These are phyloP conservation scores for crab-eating macaque (Macaca fascicularis) DNA, from an alignment of 2,113 vertebrate species.

Conservation along the genomic window DNA sequence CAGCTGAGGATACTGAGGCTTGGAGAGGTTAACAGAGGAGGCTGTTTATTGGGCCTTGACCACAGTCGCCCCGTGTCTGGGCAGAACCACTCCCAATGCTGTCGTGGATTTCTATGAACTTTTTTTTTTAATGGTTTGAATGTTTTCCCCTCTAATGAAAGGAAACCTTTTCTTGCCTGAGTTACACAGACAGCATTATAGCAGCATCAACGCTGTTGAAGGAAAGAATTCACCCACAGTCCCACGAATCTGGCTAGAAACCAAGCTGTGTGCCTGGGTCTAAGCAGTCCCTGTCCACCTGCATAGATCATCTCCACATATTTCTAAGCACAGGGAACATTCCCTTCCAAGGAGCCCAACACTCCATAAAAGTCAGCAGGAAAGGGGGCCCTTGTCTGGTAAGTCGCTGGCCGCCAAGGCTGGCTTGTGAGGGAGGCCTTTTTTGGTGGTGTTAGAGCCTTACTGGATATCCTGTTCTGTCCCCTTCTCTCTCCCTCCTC, in stretches of 20 bases:
- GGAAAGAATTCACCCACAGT: not conserved
- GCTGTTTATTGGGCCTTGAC: not conserved
- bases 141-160: not conserved
- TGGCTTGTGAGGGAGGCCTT: not conserved
- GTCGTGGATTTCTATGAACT: fast-evolving
- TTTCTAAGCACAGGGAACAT: not conserved
- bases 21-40: not conserved
- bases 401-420: not conserved
- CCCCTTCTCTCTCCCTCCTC: not conserved
- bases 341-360: not conserved
- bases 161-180: not conserved
- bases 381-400: not conserved
- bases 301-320: not conserved
- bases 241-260: not conserved
- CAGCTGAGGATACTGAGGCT: not conserved
- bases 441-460: not conserved
- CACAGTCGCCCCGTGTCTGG: not conserved
- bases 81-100: not conserved
- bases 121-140: not conserved
- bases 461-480: not conserved
- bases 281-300: not conserved
- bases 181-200: not conserved
- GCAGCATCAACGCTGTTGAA: not conserved
- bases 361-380: not conserved
- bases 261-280: fast-evolving